These are phyloP conservation scores for Puma concolor DNA, from an alignment of 2,113 vertebrate genomes.

Conservation along the genomic window DNA sequence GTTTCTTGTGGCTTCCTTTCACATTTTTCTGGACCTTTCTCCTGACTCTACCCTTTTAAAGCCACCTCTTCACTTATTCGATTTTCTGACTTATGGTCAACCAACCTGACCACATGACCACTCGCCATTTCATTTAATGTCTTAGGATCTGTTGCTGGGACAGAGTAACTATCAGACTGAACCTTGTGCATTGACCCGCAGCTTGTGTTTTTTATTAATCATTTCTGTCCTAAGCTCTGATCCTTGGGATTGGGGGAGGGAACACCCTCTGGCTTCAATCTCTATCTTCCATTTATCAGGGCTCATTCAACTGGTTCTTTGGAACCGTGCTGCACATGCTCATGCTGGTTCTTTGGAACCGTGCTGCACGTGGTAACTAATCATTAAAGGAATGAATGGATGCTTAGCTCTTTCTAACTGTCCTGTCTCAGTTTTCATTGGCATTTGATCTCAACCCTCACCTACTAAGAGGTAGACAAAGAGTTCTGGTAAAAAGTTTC, in stretches of 20 bases:
- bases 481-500: neutral
- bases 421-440: neutral
- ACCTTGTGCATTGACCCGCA: neutral
- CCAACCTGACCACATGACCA: neutral
- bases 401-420: neutral
- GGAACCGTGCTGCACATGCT: accelerated
- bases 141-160: neutral
- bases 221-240: neutral
- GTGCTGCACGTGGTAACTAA: accelerated
- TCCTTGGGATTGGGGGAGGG: neutral
- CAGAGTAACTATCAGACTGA: neutral
- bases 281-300: neutral
- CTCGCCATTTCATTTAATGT: neutral
- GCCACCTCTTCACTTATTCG: neutral
- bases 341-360: neutral
- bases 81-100: neutral
- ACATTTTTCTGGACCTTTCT: neutral
- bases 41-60: neutral
- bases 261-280: neutral
- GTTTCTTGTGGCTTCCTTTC: neutral
- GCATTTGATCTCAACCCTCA: neutral
- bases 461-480: slow-evolving; percentile 28
- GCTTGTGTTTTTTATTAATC: neutral
- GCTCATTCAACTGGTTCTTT: neutral
- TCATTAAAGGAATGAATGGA: neutral